Conservation (phyloP, 2,797 vertebrate genomes). For the Myripristis murdjan region DNA sequence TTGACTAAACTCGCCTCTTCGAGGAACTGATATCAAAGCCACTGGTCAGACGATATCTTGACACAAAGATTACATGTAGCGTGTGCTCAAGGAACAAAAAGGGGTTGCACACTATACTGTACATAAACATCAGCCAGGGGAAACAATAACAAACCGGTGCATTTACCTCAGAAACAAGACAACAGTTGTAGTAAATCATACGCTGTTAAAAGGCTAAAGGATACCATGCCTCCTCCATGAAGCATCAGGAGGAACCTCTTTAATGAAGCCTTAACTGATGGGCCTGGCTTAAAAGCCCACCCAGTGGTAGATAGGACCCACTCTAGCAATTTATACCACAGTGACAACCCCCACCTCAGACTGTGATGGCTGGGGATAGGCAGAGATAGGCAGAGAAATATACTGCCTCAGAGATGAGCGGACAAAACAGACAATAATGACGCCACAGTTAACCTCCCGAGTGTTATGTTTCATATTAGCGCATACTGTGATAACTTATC, state of each 20-base stretch:
- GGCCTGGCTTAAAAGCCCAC: constrained; percentile 83
- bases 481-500: constrained; percentile 35
- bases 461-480: constrained; percentile 30
- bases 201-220: constrained; percentile 70
- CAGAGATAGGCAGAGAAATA: constrained; percentile 53
- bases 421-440: constrained; percentile 29
- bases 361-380: constrained; percentile 30
- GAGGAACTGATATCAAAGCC: constrained; percentile 41
- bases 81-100: constrained; percentile 43
- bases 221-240: constrained; percentile 64
- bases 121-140: constrained; percentile 71
- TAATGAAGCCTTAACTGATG: constrained; percentile 88
- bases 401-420: constrained; percentile 39
- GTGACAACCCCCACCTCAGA: constrained; percentile 55
- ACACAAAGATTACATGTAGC: constrained; percentile 71
- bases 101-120: constrained; percentile 42
- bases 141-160: constrained; percentile 76
- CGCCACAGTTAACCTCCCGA: not conserved
- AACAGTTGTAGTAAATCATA: constrained; percentile 72
- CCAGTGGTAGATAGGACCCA: constrained; percentile 79
- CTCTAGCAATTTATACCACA: constrained; percentile 75
- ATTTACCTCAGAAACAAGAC: constrained; percentile 76
- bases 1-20: constrained; percentile 35
- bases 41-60: constrained; percentile 72
- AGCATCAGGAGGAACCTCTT: constrained; percentile 76